Evolutionary conservation across 2,888 invertebrate genomes (phyloP), one percentile per base, ranked within the genome.

Genomic region (Dinocampus coccinellae): DNA sequence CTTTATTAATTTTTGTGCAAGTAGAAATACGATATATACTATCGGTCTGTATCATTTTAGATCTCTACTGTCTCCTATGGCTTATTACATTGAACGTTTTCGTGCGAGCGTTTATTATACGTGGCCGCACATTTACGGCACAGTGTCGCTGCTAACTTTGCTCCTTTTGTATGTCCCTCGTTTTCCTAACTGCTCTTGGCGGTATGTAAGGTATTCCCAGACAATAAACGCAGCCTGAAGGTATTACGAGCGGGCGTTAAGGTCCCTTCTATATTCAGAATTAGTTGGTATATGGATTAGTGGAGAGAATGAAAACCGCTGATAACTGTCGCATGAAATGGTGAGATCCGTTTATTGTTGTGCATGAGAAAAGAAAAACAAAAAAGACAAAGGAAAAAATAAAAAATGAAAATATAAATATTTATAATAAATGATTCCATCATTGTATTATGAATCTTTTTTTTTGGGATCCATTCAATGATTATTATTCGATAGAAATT

Each of bases 251-350:
- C 39, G 57, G 13, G n/a, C 63, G 61, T 69, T 63, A 69, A 69
- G 33, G n/a, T 39, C 63, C 39, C 36, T 63, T 69, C 34, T 55
- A 63, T 63, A 62, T 63, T 69, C 22, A 42, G 57, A 63, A 69
- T 69, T 69, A 57, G 62, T 62, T n/a, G 36, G 62, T 62, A 55
- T 69, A 63, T 53, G 63, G 55, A 69, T 69, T 63, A 62, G 22
- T 29, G 29, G 57, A 16, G 11, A 36, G n/a, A 36, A 63, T 24
- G 63, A 63, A 57, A 63, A 36, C 53, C 16, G 53, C 53, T n/a
- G n/a, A 24, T 24, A 13, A 42, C 26, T 63, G 55, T 60, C 6
- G 22, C 11, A 20, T 20, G 16, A 20, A 10, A 11, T 13, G 11
- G 29, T 16, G 36, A 60, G 36, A 10, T 11, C 22, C 20, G n/a